These are phyloP conservation scores for Phrynocephalus guinanensis DNA, from an alignment of 2,797 vertebrate genomes.

Conservation along the genomic window DNA sequence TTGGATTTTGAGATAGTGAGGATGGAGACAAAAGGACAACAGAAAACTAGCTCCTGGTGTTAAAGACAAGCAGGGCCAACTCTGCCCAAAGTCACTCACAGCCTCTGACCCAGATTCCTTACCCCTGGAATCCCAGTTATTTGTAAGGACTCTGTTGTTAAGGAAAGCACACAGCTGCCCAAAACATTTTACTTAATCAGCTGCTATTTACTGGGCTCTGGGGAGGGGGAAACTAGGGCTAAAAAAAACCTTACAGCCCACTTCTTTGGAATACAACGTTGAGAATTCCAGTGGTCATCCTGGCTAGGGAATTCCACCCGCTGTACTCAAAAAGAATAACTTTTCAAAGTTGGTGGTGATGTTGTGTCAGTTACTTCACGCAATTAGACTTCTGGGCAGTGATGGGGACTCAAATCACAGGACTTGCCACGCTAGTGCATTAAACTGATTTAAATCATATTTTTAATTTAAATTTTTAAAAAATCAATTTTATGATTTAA, in stretches of 20 bases:
- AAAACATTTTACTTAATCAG: not conserved
- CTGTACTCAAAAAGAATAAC: not conserved
- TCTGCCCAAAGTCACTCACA: not conserved
- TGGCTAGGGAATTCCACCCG: not conserved
- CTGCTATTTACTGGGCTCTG: not conserved
- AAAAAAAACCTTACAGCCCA: not conserved
- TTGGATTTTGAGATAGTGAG: too few relatives aligned
- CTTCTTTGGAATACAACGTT: not conserved
- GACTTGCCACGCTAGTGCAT: too few relatives aligned
- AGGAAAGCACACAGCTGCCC: not conserved
- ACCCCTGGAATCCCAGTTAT: slow-evolving; percentile 13
- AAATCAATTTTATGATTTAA: too few relatives aligned
- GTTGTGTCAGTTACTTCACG: too few relatives aligned
- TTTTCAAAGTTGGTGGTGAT: too few relatives aligned
- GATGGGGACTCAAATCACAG: too few relatives aligned
- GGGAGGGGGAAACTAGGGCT: too few relatives aligned
- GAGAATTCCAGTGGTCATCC: not conserved
- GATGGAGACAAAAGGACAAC: too few relatives aligned
- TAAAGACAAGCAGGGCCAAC: not conserved
- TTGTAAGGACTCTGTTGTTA: not conserved
- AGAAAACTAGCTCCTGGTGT: not conserved
- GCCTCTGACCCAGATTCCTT: slow-evolving; percentile 5
- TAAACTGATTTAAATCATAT: too few relatives aligned
- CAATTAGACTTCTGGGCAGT: too few relatives aligned
- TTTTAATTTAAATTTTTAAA: too few relatives aligned